A percentile compares a stretch with the other conserved stretches of the same genome.
phyloP scores from a whole-genome alignment of 2,888 invertebrate genomes.

The Ischnura elegans region DNA sequence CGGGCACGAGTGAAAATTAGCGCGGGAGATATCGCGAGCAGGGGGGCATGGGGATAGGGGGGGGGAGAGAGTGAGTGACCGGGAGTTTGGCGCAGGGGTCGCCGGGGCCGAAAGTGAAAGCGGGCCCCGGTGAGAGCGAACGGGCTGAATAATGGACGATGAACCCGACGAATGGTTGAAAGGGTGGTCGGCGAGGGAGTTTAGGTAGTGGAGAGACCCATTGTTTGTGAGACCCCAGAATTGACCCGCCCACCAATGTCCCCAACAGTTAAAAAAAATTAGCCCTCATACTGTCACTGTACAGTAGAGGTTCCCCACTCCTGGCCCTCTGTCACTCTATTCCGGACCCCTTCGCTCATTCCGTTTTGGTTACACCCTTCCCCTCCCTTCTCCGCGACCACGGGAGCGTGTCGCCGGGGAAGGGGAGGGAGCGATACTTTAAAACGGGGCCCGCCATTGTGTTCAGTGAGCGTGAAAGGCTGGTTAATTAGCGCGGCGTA shows the following conservation, averaged over 20 bases:
- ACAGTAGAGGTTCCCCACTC: too few species aligned
- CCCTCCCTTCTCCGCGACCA: background rate
- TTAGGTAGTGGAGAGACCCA: too few species aligned
- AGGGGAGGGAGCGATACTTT: too few species aligned
- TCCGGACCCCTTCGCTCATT: background rate
- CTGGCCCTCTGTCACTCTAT: background rate
- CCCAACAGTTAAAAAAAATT: too few species aligned
- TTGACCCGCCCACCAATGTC: too few species aligned
- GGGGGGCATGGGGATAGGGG: background rate
- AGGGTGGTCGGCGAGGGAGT: background rate
- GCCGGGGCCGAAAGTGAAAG: conserved; percentile 52
- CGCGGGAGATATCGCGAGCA: too few species aligned
- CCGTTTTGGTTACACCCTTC: background rate
- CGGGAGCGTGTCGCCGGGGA: too few species aligned
- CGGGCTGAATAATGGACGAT: conserved; percentile 43
- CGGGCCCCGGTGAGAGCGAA: background rate
- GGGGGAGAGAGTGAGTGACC: background rate
- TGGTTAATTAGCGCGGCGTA: conserved; percentile 30
- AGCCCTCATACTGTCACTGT: background rate
- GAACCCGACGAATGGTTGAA: background rate
- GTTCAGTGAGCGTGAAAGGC: conserved; percentile 28
- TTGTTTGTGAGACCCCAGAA: too few species aligned
- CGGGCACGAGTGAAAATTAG: too few species aligned
- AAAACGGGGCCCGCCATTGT: background rate
- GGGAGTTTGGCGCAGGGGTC: background rate